phyloP scores from a whole-genome alignment of 2,113 vertebrate species.

The Centropristis striata region DNA sequence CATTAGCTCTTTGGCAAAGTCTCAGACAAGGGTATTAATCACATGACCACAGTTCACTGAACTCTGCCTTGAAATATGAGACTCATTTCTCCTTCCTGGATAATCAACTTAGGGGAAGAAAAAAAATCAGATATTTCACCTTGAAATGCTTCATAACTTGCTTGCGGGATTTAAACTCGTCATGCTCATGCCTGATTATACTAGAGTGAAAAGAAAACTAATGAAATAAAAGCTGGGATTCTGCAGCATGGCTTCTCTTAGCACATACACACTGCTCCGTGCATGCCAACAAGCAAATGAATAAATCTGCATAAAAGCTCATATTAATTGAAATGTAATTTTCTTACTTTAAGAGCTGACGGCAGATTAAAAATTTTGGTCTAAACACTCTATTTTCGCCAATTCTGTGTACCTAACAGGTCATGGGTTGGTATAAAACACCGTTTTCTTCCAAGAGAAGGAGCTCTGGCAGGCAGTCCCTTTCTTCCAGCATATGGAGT shows the following conservation, averaged over 20 bases:
- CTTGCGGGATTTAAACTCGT: constrained; percentile 48
- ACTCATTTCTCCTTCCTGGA: constrained; percentile 72
- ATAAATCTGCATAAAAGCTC: constrained; percentile 60
- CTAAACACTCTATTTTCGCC: constrained; percentile 12
- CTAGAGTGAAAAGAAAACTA: constrained; percentile 58
- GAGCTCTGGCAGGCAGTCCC: too few relatives aligned
- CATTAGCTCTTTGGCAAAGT: constrained; percentile 69
- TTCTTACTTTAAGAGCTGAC: constrained; percentile 42
- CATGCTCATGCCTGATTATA: constrained; percentile 56
- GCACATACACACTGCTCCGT: constrained; percentile 25
- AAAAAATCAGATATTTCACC: constrained; percentile 70
- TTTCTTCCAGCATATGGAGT: neutral
- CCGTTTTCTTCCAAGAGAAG: neutral
- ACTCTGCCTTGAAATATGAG: constrained; percentile 76
- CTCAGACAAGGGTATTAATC: constrained; percentile 74
- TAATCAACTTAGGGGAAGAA: constrained; percentile 66
- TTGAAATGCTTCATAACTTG: constrained; percentile 70
- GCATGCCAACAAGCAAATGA: constrained; percentile 51
- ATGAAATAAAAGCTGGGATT: constrained; percentile 58
- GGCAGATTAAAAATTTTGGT: constrained; percentile 59
- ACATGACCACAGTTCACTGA: constrained; percentile 77
- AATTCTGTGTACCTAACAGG: neutral
- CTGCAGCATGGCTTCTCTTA: constrained; percentile 48
- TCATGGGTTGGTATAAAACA: neutral
- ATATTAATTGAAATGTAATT: constrained; percentile 66